These are phyloP conservation scores for Balearica regulorum DNA, from an alignment of 2,797 vertebrate species.

Conservation along the genomic window DNA sequence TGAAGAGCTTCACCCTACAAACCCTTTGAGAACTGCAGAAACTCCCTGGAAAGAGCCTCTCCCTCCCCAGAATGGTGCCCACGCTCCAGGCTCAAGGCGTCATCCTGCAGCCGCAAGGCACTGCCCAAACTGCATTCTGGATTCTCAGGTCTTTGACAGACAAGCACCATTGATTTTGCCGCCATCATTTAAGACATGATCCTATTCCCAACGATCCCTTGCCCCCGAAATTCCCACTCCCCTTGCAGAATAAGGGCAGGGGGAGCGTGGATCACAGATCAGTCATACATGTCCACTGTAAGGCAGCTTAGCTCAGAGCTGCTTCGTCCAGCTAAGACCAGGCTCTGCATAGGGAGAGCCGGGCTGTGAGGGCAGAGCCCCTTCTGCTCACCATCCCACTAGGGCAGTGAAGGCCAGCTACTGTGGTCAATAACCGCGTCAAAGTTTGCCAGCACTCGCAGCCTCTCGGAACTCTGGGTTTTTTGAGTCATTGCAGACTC, in stretches of 20 bases:
- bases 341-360: accelerated
- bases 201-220: not conserved
- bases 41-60: not conserved
- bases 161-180: not conserved
- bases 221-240: not conserved
- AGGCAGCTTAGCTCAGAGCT: not conserved
- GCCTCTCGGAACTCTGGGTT: not conserved
- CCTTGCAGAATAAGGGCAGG: not conserved
- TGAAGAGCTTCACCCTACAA: not conserved
- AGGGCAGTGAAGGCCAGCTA: not conserved
- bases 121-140: not conserved
- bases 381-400: not conserved
- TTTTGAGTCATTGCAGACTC: not conserved
- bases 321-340: not conserved
- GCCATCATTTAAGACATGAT: not conserved
- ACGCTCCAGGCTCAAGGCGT: not conserved
- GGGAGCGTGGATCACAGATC: not conserved
- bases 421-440: not conserved
- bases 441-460: not conserved
- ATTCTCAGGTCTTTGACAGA: not conserved
- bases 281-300: accelerated
- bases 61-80: not conserved
- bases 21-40: not conserved
- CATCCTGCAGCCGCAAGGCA: not conserved
- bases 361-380: not conserved